Evolutionary conservation across 1,140 invertebrate species (phyloP).

Genomic region (Drosophila biarmipes): DNA sequence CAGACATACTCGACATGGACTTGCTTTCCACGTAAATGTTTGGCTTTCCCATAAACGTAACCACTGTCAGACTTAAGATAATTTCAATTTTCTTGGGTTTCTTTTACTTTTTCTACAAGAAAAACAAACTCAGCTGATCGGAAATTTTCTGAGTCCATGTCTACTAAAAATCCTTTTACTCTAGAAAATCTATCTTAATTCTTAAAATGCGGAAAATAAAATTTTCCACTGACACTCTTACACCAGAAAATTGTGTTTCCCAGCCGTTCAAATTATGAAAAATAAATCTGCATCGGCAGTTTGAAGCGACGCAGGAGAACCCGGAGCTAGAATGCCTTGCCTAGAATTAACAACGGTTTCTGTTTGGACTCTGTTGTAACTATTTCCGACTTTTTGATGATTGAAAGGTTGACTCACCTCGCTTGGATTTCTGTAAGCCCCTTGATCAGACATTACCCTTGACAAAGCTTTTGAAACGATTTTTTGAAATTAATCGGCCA

Average conservation of each 20-base stretch:
- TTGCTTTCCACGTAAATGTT: neutral
- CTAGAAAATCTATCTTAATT: no score
- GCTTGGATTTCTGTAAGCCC: no score
- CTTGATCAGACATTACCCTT: no score
- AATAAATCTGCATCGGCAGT: neutral
- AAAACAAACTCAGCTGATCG: neutral
- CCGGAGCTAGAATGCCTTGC: neutral
- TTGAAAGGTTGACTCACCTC: no score
- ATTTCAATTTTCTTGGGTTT: neutral
- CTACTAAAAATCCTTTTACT: neutral
- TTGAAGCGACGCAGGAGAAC: neutral
- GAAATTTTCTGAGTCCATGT: neutral
- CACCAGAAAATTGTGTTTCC: neutral
- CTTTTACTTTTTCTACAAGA: neutral
- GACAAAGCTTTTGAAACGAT: no score
- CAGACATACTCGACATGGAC: neutral
- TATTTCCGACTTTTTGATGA: no score
- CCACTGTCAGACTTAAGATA: neutral
- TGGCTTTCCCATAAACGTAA: neutral
- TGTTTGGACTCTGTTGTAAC: no score
- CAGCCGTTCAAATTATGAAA: neutral
- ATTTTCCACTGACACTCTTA: neutral
- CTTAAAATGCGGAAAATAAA: neutral
- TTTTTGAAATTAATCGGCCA: neutral
- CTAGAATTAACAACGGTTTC: no score